phyloP scores from a whole-genome alignment of 2,888 invertebrate species.

The Pedicia rivosa region DNA sequence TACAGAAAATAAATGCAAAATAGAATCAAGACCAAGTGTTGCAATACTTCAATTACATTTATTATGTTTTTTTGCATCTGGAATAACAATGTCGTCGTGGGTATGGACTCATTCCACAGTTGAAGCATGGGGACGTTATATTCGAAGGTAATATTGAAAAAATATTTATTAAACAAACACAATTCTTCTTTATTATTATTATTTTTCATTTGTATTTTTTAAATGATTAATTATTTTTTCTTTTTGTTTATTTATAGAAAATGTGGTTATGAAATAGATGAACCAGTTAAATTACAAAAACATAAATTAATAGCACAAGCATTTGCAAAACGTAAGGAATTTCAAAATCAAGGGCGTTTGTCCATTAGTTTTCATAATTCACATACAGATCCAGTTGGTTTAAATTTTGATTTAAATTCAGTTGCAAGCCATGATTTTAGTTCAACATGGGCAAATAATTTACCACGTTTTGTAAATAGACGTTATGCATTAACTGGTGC shows the following conservation, averaged over 20 bases:
- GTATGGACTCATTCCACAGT: conserved; percentile 79
- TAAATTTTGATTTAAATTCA: conserved; percentile 56
- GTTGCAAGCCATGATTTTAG: conserved; percentile 71
- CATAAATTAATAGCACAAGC: conserved; percentile 86
- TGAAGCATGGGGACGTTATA: conserved; percentile 71
- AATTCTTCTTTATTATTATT: conserved; percentile 6
- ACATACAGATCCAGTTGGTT: conserved; percentile 79
- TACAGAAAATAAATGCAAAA: conserved; percentile 37
- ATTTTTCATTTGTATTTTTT: neutral
- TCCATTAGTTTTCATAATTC: conserved; percentile 78
- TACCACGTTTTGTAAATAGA: conserved; percentile 72
- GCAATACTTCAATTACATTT: conserved; percentile 69
- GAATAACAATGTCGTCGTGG: conserved; percentile 85
- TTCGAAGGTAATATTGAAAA: conserved; percentile 58
- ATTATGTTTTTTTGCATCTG: conserved; percentile 66
- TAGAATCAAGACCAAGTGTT: conserved; percentile 60
- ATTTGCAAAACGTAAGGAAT: conserved; percentile 71
- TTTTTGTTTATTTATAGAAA: conserved; percentile 35
- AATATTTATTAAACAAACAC: conserved; percentile 5
- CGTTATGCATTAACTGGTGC: conserved; percentile 61
- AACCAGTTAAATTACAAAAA: conserved; percentile 61
- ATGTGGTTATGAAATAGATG: conserved; percentile 49
- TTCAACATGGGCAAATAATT: conserved; percentile 81
- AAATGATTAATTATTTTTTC: neutral
- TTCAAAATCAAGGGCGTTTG: conserved; percentile 66